Base-by-base conservation (phyloP, 2,888 invertebrate genomes). In the Hypomecis punctinalis region DNA sequence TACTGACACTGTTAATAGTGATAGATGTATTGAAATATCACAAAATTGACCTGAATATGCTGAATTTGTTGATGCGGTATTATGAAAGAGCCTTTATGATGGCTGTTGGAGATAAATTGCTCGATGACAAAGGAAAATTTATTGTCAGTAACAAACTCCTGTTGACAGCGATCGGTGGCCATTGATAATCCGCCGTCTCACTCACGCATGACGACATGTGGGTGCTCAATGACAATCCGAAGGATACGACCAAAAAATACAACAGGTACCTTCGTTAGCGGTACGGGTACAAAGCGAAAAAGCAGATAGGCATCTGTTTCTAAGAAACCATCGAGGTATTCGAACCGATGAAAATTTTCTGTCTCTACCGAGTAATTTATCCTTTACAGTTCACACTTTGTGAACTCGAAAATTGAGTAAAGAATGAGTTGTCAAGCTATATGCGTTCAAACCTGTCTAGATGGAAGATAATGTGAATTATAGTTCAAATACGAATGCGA, bases 221-320 rank as follows among this genome's bases (percentile, higher is more conserved):
- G 84, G 80, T 83, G 81, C 81, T 76, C 76, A 69, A 76, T 75
- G 79, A 81, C 77, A 76, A 80, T 74, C 75, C 76, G 78, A 72
- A 68, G 71, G 72, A 77, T 73, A 77, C 48, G 64, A 66, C 63
- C 69, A 56, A 69, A 86, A 90, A 88, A 85, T 82, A 75, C 82
- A 84, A 88, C 88, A 90, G 90, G 89, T 88, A 88, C 77, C 82
- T 90, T 91, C 88, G 91, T 91, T 89, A 91, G 91, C 87, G 89
- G 87, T 85, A 82, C 83, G 82, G 84, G 80, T 83, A 82, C 84
- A 87, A 89, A 90, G 86, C 83, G 83, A 86, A 86, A 84, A 82
- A 80, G 76, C 77, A 79, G 91, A 91, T 91, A 88, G 80, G 69
- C 76, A 91, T 91, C 91, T 83, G 83, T 85, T 83, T 91, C 92